Conservation (phyloP, 2,113 vertebrate genomes). For the Chlamydotis undulata region DNA sequence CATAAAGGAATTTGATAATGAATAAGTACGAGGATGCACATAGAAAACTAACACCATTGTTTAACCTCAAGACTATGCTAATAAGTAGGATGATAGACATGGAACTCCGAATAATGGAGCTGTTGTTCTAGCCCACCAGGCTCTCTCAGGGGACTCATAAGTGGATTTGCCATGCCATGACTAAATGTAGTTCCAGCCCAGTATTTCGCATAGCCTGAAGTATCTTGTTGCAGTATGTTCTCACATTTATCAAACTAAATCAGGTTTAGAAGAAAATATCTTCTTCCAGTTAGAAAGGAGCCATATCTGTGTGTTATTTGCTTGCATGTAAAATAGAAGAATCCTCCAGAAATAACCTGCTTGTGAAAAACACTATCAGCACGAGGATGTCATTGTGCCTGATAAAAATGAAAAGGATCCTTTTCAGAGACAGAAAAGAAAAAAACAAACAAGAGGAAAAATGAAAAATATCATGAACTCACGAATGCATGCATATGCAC, state of each 20-base stretch:
- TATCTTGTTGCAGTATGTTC: constrained; percentile 37
- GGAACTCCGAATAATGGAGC: constrained; percentile 50
- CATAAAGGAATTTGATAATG: constrained; percentile 62
- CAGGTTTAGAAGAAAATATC: constrained; percentile 27
- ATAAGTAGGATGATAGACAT: constrained; percentile 50
- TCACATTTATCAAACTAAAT: constrained; percentile 55
- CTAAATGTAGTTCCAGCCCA: constrained; percentile 30
- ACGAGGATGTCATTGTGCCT: neutral
- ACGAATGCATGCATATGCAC: neutral
- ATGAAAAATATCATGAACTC: neutral
- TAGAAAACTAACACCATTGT: constrained; percentile 52
- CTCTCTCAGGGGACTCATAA: constrained; percentile 54
- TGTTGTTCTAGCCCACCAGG: constrained; percentile 60
- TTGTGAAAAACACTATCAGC: neutral
- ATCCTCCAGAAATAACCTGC: neutral
- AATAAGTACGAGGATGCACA: constrained; percentile 43
- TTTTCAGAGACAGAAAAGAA: neutral
- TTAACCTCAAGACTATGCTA: constrained; percentile 72
- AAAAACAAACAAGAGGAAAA: neutral
- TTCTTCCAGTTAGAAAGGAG: constrained; percentile 34
- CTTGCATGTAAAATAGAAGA: constrained; percentile 6
- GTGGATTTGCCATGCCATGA: constrained; percentile 29
- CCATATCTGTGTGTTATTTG: neutral
- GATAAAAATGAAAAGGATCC: neutral
- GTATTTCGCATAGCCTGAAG: constrained; percentile 21